These are phyloP conservation scores for Diaprepes abbreviatus DNA, from an alignment of 2,888 invertebrate genomes.

Conservation along the genomic window DNA sequence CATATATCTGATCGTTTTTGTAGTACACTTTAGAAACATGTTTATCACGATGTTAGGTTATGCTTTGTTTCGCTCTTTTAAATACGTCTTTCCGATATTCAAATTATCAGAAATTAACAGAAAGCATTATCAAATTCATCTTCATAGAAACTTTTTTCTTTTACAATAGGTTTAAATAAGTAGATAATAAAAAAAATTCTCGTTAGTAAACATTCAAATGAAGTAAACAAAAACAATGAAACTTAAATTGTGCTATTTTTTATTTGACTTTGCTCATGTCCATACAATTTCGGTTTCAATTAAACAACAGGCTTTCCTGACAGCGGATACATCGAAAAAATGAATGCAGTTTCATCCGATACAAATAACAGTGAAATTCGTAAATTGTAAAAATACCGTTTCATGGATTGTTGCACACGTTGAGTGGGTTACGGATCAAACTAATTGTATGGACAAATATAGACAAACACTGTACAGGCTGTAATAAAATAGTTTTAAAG, in stretches of 20 bases:
- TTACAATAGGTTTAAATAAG: too few relatives aligned
- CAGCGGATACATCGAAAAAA: conserved; percentile 6
- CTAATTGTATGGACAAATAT: background rate
- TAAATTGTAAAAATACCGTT: background rate
- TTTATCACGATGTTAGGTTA: too few relatives aligned
- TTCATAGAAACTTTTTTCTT: too few relatives aligned
- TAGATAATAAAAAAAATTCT: background rate
- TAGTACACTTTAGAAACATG: too few relatives aligned
- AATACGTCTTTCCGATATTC: too few relatives aligned
- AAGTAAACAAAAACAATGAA: conserved; percentile 2
- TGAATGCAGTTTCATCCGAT: conserved; percentile 6
- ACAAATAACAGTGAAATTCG: background rate
- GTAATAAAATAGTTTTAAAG: too few relatives aligned
- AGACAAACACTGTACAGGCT: too few relatives aligned
- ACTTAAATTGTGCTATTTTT: background rate
- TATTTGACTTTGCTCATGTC: conserved; percentile 12
- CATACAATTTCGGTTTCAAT: conserved; percentile 29
- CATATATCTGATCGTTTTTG: too few relatives aligned
- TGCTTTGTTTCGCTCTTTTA: too few relatives aligned
- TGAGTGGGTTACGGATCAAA: background rate
- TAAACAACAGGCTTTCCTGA: conserved; percentile 21
- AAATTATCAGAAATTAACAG: too few relatives aligned
- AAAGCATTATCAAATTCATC: too few relatives aligned
- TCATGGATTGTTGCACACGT: background rate
- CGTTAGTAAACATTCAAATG: background rate